Conservation (phyloP, 2,888 invertebrate genomes). For the Eupeodes latifasciatus region DNA sequence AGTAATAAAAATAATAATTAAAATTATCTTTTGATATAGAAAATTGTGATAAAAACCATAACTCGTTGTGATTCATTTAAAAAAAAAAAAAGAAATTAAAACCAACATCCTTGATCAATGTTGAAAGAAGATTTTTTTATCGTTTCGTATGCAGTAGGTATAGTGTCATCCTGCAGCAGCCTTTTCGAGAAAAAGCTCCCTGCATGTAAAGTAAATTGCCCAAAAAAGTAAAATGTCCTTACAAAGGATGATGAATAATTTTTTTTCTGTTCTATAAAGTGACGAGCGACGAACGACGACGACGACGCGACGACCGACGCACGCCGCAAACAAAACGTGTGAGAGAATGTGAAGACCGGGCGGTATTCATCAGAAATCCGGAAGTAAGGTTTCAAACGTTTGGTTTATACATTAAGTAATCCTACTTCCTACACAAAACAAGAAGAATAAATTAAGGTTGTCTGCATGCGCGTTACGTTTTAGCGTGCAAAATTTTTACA, state of each 20-base stretch:
- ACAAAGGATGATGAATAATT: slow-evolving; percentile 47
- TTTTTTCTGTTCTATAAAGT: slow-evolving; percentile 3
- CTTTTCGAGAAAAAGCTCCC: slow-evolving; percentile 53
- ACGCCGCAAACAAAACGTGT: slow-evolving; percentile 24
- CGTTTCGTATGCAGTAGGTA: slow-evolving; percentile 36
- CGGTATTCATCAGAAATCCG: slow-evolving; percentile 35
- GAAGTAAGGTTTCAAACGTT: slow-evolving; percentile 24
- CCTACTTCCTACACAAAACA: background rate
- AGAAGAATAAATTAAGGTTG: slow-evolving; percentile 17
- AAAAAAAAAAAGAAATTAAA: background rate
- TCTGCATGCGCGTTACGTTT: slow-evolving; percentile 32
- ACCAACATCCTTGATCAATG: background rate
- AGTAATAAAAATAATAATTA: background rate
- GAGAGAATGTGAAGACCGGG: slow-evolving; percentile 47
- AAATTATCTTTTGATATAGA: slow-evolving; percentile 14
- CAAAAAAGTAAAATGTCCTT: slow-evolving; percentile 43
- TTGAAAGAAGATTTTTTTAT: background rate
- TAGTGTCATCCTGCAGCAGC: slow-evolving; percentile 54
- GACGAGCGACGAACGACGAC: background rate
- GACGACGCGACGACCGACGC: no score
- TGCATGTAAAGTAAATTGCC: slow-evolving; percentile 50
- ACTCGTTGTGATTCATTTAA: slow-evolving; percentile 39
- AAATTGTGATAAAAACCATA: slow-evolving; percentile 48
- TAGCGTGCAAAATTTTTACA: slow-evolving; percentile 25
- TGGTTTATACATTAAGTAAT: slow-evolving; percentile 33